A percentile compares a stretch with the other conserved stretches of the same genome.
Evolutionary conservation across 2,797 vertebrate genomes (phyloP).

Genomic region (Spinus pinus): DNA sequence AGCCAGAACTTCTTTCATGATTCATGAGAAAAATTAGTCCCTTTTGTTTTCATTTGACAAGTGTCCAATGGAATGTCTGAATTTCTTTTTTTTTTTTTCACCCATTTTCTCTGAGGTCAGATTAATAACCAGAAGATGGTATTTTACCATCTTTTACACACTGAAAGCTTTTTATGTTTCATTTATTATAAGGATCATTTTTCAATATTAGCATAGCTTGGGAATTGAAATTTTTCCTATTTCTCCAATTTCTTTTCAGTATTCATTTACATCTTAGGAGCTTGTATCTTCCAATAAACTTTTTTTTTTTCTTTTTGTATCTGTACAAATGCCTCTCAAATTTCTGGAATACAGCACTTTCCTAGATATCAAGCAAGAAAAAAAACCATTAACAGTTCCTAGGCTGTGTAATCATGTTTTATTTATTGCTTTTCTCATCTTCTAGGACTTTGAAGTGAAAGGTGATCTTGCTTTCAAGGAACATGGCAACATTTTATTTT

Average conservation of each 20-base stretch:
- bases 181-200: background rate
- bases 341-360: background rate
- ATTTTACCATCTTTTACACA: background rate
- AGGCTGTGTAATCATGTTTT: background rate
- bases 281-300: background rate
- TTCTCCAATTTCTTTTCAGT: conserved; percentile 4
- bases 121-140: background rate
- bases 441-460: background rate
- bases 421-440: conserved; percentile 2
- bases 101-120: conserved; percentile 13
- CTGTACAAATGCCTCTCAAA: background rate
- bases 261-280: background rate
- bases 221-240: background rate
- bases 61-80: background rate
- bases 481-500: background rate
- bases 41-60: conserved; percentile 10
- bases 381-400: background rate
- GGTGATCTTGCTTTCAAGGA: background rate
- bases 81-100: background rate
- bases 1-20: background rate
- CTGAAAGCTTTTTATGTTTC: conserved; percentile 11
- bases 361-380: background rate
- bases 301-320: background rate
- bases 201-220: background rate
- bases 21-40: background rate